A percentile compares a stretch with the other conserved stretches of the same genome.
phyloP scores from a whole-genome alignment of 1,140 invertebrate genomes.

The Chironomus tepperi region DNA sequence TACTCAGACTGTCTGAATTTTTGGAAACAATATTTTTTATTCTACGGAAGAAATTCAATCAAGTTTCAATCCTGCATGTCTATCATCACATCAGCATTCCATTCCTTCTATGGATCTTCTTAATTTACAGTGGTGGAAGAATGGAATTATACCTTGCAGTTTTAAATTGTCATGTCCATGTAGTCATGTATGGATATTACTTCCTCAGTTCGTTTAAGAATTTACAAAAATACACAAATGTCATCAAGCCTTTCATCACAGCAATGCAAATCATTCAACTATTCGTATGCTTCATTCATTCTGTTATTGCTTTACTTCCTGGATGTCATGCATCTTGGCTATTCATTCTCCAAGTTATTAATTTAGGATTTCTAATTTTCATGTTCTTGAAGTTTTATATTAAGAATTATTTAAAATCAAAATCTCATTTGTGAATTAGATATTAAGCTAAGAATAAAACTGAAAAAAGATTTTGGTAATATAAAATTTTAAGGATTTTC shows the following conservation, averaged over 20 bases:
- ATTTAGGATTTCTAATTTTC: constrained; percentile 1
- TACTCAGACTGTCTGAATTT: constrained; percentile 57
- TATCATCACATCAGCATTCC: constrained; percentile 79
- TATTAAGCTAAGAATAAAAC: too few species aligned
- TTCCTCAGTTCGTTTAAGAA: constrained; percentile 44
- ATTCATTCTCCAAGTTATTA: not conserved
- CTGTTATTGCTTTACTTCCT: not conserved
- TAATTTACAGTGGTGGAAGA: constrained; percentile 44
- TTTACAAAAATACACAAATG: not conserved
- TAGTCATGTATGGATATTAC: constrained; percentile 58
- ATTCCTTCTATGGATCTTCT: constrained; percentile 50
- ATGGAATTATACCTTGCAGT: not conserved
- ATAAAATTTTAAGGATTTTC: too few species aligned
- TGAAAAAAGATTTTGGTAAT: too few species aligned
- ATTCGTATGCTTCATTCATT: not conserved
- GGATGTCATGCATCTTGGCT: not conserved
- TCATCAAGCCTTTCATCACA: not conserved
- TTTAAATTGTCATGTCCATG: constrained; percentile 52
- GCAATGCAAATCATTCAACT: not conserved
- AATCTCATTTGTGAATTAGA: not conserved
- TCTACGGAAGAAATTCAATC: constrained; percentile 72
- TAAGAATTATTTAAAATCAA: not conserved
- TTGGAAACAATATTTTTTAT: constrained; percentile 78
- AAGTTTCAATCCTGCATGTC: constrained; percentile 79
- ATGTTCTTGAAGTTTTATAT: constrained; percentile 17